Base-by-base conservation (phyloP, 2,888 invertebrate genomes). In the Chymomyza fuscimana region DNA sequence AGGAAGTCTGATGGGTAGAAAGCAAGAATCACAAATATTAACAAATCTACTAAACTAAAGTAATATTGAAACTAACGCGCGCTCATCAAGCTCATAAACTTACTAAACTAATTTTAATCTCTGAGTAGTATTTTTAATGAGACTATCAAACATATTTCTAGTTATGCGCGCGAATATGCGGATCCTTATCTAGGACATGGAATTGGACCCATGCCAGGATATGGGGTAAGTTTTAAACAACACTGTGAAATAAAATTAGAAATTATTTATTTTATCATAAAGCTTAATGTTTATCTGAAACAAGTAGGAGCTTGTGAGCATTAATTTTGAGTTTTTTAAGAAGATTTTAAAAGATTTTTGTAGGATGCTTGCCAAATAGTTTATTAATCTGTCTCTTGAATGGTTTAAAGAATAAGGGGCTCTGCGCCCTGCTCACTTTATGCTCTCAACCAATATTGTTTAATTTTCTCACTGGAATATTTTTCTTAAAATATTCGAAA, bases 141-240 rank as follows among this genome's bases (percentile, higher is more conserved):
- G 12, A 46, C 10, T 12, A 12, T 46, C 40, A 12, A 10, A 46
- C 40, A 76, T 87, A 74, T 80, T 86, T 85, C 72, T 81, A 96
- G 96, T 82, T 97, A 97, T 92, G 97, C 97, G 88, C 95, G 97
- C 91, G 97, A 97, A 91, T 97, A 96, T 91, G 96, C 97, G 87
- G 98, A 98, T 93, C 97, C 98, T 72, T 98, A 98, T 93, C 93
- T 98, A 91, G 97, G 96, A 85, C 98, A 98, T 93, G 96, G 97
- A 80, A 98, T 98, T 92, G 98, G 98, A 91, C 98, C 98, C 87
- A 96, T 98, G 89, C 96, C 98, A 84, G 98, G 98, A 91, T 98
- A 98, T 93, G 98, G 98, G 95, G 98, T 98, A 94, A 95, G 95
- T 89, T 51, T 25, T 25, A 25, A 25, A 25, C 3, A 62, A 22